Base-by-base conservation (phyloP, 2,888 invertebrate genomes). In the Rhingia campestris region DNA sequence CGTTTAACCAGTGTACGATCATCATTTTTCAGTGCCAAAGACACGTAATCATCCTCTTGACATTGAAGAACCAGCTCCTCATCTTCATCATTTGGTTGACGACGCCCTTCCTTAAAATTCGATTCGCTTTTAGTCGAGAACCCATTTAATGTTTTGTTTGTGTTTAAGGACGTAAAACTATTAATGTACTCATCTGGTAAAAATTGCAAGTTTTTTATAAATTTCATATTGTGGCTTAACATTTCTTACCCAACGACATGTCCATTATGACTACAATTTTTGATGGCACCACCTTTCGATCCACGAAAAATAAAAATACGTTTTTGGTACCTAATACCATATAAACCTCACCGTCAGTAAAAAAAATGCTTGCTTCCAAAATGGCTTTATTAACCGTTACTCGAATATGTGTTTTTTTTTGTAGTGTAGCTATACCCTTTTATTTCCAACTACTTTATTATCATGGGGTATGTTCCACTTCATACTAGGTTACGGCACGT, bases 171-270 rank as follows among this genome's bases (percentile, higher is more conserved):
- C 3, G 63, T 37, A 9, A 82, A 82, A 14, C 73, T 82, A 6
- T 79, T 82, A 37, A 82, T 82, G 47, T 82, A 82, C 30, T 82
- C 82, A 51, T 82, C 82, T 82, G 32, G 5, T 6, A 5, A 10
- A 7, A 9, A 33, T n/a, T 0, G 4, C 12, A n/a, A 2, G n/a
- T n/a, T n/a, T n/a, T n/a, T n/a, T n/a, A n/a, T n/a, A 1, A 4
- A 9, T 32, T 6, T 56, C 3, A 58, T 14, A 4, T 45, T 30
- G 9, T 22, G 9, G 1, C 9, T 6, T n/a, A 6, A 39, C 7
- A 1, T 59, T 7, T 30, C n/a, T 59, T 79, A 82, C 82, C 82
- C 56, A 82, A 73, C 73, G 82, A 82, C 82, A 82, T 82, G 22
- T 82, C 82, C 82, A 82, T 41, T 58, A 5, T 56, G 37, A 63